Evolutionary conservation across 2,888 invertebrate genomes (phyloP), one percentile per base, ranked within the genome.

Genomic region (Nebria brevicollis): DNA sequence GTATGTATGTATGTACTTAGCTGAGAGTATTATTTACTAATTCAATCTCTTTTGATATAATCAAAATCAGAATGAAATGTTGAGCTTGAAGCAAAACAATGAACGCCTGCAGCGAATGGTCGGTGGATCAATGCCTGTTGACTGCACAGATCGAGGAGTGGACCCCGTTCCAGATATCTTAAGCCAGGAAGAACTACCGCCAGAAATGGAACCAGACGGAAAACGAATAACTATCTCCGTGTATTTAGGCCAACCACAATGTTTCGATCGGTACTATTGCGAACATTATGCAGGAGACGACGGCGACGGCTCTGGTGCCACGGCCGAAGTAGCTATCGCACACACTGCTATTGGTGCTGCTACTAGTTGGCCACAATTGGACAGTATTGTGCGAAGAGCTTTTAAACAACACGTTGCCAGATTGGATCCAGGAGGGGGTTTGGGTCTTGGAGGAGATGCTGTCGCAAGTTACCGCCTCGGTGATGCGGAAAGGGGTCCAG

Each of bases 51-150:
- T 66, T 7, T 20, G 13, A 2, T 66, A 66, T 25, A 20, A 66
- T 15, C 13, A 66, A 66, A 65, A 65, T 65, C 90, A 96, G 96
- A 95, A 94, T 88, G 98, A 99, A 90, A 98, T 99, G 97, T 91
- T 97, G 87, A 97, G 96, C 87, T 91, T 99, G 85, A 98, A 98
- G 88, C 97, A 98, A 86, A 98, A 99, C 90, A 98, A 99, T 89
- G 97, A 98, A 88, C 92, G 98, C 41, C 92, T 98, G 0, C 98
- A 98, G 87, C 93, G 96, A 86, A 90, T 98, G 88, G 97, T 98
- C 8, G 89, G 86, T 66, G 89, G 89, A 1, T 83, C 86, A 0
- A 84, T 84, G 15, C 85, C 86, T 41, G 87, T 87, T 64, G 87
- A 87, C 8, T 85, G 86, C 43, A 86, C 84, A 76, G 87, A 87